Evolutionary conservation across 2,797 vertebrate species (phyloP).

Genomic region (Syngnathus acus): DNA sequence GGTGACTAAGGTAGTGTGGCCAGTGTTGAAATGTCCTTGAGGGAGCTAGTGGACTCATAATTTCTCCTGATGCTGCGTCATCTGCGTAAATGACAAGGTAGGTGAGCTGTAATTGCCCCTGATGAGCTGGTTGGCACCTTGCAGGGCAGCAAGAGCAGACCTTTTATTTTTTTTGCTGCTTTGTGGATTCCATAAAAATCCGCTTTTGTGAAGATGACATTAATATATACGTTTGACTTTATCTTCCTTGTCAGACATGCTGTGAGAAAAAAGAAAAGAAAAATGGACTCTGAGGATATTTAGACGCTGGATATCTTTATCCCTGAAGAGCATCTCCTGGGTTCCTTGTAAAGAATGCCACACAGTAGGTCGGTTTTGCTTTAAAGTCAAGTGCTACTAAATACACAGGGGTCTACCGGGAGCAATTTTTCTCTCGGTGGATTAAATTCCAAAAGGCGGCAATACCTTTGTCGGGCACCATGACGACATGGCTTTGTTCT

Average conservation of each 20-base stretch:
- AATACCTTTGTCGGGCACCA: conserved; percentile 56
- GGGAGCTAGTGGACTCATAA: neutral
- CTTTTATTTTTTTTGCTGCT: neutral
- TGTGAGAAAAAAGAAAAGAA: neutral
- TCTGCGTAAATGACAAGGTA: conserved; percentile 4
- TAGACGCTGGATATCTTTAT: conserved; percentile 10
- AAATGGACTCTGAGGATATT: conserved; percentile 9
- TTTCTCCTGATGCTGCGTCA: conserved; percentile 1
- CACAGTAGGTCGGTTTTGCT: conserved; percentile 34
- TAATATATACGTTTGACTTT: conserved; percentile 4
- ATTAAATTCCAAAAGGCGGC: conserved; percentile 57
- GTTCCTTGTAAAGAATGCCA: conserved; percentile 22
- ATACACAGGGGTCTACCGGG: conserved; percentile 49
- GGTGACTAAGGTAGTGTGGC: neutral
- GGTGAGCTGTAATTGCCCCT: conserved; percentile 6
- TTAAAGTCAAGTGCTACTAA: conserved; percentile 61
- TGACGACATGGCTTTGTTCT: conserved; percentile 63
- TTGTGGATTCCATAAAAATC: neutral
- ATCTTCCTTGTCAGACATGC: conserved; percentile 10
- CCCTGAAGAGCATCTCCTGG: conserved; percentile 18
- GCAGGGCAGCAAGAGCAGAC: neutral
- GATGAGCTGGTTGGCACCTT: conserved; percentile 6
- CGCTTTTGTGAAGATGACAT: conserved; percentile 3
- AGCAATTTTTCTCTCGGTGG: conserved; percentile 59
- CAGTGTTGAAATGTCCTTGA: conserved; percentile 1